Conservation (phyloP, 2,113 vertebrate genomes). For the Eulacestoma nigropectus region DNA sequence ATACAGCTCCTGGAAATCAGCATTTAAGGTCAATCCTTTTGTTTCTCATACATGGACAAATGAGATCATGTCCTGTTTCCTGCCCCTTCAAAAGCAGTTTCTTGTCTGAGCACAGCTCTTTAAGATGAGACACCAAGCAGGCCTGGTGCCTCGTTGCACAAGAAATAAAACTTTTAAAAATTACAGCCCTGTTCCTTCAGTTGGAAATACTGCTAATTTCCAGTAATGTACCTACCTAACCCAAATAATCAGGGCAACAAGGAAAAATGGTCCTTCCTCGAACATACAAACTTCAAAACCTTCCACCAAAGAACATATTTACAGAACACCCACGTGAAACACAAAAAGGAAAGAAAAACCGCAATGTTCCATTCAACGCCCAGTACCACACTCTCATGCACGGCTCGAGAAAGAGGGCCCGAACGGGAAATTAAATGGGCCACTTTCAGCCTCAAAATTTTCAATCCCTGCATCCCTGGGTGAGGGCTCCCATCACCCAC, state of each 20-base stretch:
- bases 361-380: fast-evolving
- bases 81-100: background rate
- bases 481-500: background rate
- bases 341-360: background rate
- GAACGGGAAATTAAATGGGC: background rate
- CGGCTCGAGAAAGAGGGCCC: fast-evolving
- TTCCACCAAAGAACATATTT: background rate
- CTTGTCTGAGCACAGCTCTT: background rate
- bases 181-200: background rate
- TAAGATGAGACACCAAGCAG: background rate
- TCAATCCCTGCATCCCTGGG: background rate
- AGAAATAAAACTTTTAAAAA: background rate
- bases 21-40: background rate
- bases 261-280: background rate
- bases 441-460: background rate
- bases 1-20: background rate
- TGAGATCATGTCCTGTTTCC: slow-evolving; percentile 41
- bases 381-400: fast-evolving
- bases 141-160: background rate
- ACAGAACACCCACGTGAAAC: background rate
- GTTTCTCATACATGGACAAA: background rate
- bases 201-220: background rate
- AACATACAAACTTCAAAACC: background rate
- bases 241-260: fast-evolving
- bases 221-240: fast-evolving